phyloP scores from a whole-genome alignment of 2,113 vertebrate species.

The Cinclus cinclus region DNA sequence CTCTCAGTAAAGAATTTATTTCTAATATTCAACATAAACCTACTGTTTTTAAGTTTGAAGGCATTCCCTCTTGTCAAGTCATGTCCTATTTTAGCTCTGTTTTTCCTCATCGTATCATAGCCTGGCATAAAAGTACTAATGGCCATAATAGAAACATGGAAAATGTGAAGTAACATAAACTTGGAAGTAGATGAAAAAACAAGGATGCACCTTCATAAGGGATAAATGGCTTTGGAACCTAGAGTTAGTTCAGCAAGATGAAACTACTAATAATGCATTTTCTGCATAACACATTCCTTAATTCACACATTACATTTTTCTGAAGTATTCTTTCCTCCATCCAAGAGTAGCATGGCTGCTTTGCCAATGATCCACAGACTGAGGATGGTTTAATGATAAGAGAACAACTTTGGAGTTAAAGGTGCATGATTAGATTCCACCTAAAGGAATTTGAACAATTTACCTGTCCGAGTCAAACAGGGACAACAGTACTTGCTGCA shows the following conservation, averaged over 20 bases:
- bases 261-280: not conserved
- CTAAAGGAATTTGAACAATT: not conserved
- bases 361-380: not conserved
- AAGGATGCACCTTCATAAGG: not conserved
- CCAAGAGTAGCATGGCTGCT: not conserved
- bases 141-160: not conserved
- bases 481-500: not conserved
- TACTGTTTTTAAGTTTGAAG: not conserved
- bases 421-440: not conserved
- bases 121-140: not conserved
- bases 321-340: not conserved
- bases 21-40: not conserved
- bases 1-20: not conserved
- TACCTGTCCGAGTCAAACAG: not conserved
- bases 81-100: not conserved
- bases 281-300: too few relatives aligned
- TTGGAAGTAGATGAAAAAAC: not conserved
- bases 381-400: not conserved
- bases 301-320: not conserved
- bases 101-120: not conserved
- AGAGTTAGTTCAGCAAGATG: not conserved
- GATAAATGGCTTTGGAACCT: not conserved
- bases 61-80: not conserved
- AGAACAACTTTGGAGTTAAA: not conserved
- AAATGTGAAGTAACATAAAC: not conserved